phyloP scores from a whole-genome alignment of 2,797 vertebrate species.

The Falco columbarius region DNA sequence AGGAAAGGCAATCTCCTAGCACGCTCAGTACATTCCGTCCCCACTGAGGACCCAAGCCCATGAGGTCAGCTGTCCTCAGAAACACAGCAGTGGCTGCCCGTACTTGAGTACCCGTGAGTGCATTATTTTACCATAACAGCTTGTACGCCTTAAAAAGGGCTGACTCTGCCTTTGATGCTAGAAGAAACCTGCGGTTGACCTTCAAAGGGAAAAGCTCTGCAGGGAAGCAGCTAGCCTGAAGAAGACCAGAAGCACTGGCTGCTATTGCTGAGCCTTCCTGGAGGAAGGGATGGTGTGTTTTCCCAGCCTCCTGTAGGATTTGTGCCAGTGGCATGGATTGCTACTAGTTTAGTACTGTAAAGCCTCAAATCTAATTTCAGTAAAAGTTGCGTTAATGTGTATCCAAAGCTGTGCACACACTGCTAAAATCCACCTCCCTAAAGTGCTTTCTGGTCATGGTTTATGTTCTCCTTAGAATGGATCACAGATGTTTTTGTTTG shows the following conservation, averaged over 20 bases:
- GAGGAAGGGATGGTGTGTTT: neutral
- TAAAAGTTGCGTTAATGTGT: neutral
- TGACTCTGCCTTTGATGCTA: neutral
- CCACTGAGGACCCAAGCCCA: neutral
- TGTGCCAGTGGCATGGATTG: neutral
- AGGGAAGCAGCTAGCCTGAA: neutral
- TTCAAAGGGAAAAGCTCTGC: neutral
- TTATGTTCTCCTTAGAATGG: constrained; percentile 21
- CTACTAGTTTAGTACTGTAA: neutral
- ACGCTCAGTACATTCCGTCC: neutral
- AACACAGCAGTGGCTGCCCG: neutral
- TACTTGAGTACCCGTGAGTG: neutral
- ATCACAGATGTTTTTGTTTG: neutral
- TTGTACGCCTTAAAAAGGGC: accelerated
- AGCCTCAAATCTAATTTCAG: constrained; percentile 7
- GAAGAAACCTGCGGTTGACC: neutral
- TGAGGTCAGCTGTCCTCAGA: neutral
- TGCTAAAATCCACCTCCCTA: neutral
- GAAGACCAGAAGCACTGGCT: neutral
- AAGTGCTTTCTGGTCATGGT: constrained; percentile 36
- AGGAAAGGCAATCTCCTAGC: neutral
- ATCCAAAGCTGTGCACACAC: neutral
- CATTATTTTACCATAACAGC: accelerated
- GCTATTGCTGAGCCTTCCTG: neutral
- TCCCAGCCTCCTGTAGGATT: neutral